phyloP scores from a whole-genome alignment of 1,140 invertebrate genomes.

The Apocrypta bakeri region DNA sequence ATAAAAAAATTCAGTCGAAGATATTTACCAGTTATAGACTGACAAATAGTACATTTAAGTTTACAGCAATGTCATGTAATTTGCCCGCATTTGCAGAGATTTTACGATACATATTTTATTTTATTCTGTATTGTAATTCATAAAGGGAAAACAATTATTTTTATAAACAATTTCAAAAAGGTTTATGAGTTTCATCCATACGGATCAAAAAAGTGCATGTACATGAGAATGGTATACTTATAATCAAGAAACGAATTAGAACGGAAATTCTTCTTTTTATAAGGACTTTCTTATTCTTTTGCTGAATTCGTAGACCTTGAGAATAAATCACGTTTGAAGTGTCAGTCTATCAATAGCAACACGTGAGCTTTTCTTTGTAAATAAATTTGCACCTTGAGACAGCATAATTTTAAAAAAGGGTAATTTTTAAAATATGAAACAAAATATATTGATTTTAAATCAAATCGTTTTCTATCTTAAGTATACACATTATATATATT shows the following conservation, averaged over 20 bases:
- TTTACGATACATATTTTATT: no score
- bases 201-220: background rate
- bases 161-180: no score
- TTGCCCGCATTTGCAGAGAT: background rate
- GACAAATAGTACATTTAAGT: background rate
- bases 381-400: background rate
- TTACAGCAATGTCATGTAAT: background rate
- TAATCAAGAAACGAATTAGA: background rate
- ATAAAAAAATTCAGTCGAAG: background rate
- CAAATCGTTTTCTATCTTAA: background rate
- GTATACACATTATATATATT: conserved; percentile 17
- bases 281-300: background rate
- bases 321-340: background rate
- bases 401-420: background rate
- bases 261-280: background rate
- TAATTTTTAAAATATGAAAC: conserved; percentile 24
- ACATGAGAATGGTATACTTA: conserved; percentile 9
- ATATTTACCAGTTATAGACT: background rate
- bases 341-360: conserved; percentile 7
- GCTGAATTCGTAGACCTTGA: background rate
- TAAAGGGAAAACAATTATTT: no score
- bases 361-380: background rate
- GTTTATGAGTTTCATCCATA: background rate
- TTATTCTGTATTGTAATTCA: no score
- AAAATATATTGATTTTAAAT: background rate